Percentiles rank a stretch among this genome's conserved stretches.
phyloP scores from a whole-genome alignment of 2,113 vertebrate genomes.

The Osmerus mordax region DNA sequence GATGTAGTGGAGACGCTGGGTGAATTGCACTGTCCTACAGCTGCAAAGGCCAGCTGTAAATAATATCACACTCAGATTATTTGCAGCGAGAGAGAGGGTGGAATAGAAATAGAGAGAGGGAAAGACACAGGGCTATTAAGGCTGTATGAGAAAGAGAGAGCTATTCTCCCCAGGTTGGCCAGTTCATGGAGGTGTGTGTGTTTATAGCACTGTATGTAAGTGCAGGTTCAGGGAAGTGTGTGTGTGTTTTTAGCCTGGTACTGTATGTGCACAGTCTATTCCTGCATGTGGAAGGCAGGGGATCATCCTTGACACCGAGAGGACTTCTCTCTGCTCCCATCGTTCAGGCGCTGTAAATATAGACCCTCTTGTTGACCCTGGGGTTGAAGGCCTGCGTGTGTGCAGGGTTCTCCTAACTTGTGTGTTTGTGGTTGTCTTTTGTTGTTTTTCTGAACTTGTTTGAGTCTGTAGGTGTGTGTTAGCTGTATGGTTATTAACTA shows the following conservation, averaged over 20 bases:
- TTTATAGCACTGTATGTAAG: neutral
- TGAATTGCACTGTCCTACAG: neutral
- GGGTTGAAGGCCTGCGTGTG: neutral
- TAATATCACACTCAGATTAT: neutral
- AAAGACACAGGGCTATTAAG: neutral
- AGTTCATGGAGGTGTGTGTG: neutral
- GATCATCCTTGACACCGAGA: no score
- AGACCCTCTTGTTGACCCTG: neutral
- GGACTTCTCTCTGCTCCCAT: neutral
- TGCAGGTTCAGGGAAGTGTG: neutral
- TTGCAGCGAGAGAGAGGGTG: neutral
- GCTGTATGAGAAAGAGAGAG: neutral
- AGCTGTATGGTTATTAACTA: neutral
- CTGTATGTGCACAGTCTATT: neutral
- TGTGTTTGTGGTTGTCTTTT: neutral
- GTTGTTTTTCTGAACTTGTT: neutral
- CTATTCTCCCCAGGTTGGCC: neutral
- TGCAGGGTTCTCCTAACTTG: neutral
- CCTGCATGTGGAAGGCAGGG: neutral
- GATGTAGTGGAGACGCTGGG: no score
- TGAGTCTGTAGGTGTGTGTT: conserved; percentile 5
- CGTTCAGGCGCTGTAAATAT: neutral
- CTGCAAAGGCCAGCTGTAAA: neutral
- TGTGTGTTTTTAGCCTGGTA: neutral
- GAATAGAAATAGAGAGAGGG: neutral